Conservation (phyloP, 1,140 invertebrate genomes). For the Phenacoccus solenopsis region DNA sequence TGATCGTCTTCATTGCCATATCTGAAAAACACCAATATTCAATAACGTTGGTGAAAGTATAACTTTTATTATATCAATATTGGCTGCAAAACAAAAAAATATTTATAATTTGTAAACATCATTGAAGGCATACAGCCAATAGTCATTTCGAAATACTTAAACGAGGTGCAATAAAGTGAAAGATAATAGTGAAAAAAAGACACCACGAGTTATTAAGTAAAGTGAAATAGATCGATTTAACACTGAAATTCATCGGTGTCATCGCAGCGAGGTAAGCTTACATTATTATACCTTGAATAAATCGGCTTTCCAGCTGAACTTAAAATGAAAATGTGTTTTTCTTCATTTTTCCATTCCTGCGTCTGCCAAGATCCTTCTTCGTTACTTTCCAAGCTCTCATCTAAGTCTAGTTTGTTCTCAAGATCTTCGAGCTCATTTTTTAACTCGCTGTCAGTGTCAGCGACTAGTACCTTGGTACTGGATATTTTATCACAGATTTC, state of each 20-base stretch:
- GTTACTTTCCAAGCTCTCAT: background rate
- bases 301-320: constrained; percentile 93
- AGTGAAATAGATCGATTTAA: background rate
- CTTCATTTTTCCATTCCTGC: constrained; percentile 60
- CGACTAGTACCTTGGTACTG: background rate
- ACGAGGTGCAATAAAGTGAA: background rate
- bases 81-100: background rate
- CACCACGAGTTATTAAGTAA: background rate
- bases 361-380: background rate
- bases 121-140: background rate
- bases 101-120: background rate
- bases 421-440: background rate
- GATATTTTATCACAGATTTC: background rate
- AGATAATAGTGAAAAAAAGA: background rate
- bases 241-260: background rate
- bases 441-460: background rate
- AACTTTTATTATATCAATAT: background rate
- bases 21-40: constrained; percentile 36
- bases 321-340: constrained; percentile 86
- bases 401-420: background rate
- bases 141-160: background rate
- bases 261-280: background rate
- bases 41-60: background rate
- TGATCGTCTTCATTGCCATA: constrained; percentile 88
- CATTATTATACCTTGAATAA: constrained; percentile 60